A percentile compares a stretch with the other conserved stretches of the same genome.
Conservation (phyloP, 2,113 vertebrate species). For the Fregata magnificens region DNA sequence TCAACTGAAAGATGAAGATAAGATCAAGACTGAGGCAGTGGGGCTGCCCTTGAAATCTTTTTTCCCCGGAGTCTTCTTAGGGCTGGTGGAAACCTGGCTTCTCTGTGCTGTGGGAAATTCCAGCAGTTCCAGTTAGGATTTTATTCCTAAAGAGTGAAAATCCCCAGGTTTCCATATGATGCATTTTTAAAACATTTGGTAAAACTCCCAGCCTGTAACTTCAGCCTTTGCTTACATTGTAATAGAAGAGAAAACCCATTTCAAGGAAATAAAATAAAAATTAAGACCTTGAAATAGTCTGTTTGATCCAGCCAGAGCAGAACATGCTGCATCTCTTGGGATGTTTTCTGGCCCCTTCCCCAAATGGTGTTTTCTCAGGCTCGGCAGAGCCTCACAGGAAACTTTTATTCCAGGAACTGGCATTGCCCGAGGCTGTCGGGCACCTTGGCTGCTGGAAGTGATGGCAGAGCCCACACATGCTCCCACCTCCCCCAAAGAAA, state of each 20-base stretch:
- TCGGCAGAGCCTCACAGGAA: neutral
- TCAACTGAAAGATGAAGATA: neutral
- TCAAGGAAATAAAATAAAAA: neutral
- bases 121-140: neutral
- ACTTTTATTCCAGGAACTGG: neutral
- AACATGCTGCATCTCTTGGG: neutral
- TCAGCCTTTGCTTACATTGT: neutral
- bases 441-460: neutral
- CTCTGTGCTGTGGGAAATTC: neutral
- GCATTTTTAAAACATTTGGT: neutral
- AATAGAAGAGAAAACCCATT: neutral
- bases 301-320: neutral
- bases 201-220: neutral
- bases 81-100: neutral
- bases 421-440: accelerated
- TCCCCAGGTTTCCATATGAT: neutral
- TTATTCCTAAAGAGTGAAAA: neutral
- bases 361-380: neutral
- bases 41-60: accelerated
- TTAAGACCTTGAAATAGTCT: neutral
- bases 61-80: neutral
- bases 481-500: neutral
- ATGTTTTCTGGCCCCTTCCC: neutral
- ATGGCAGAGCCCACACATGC: neutral
- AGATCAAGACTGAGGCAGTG: neutral